Conservation (phyloP, 2,113 vertebrate species). For the Dipodomys stephensi region DNA sequence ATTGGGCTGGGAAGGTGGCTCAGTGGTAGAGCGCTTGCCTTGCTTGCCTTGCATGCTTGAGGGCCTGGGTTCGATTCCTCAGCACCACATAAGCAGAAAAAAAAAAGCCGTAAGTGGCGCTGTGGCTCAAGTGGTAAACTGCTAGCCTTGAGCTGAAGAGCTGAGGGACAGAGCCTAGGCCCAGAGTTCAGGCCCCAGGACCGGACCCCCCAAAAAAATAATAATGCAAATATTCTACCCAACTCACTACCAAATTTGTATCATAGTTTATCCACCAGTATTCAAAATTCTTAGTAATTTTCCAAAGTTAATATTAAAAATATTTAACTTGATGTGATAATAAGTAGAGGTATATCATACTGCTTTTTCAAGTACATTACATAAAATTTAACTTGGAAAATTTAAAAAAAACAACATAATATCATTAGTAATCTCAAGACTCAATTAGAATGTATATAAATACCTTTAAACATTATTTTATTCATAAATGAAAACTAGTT, state of each 20-base stretch:
- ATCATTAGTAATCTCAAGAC: fast-evolving
- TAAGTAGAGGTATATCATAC: neutral
- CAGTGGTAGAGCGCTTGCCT: no score
- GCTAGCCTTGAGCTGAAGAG: no score
- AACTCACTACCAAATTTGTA: neutral
- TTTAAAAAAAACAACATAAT: neutral
- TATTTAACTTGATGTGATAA: neutral
- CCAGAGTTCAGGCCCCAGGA: no score
- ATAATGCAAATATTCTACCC: neutral
- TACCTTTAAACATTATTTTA: neutral
- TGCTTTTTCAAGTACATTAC: neutral
- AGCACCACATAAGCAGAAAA: no score
- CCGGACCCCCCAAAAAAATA: no score
- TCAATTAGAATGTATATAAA: neutral
- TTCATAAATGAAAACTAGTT: no score
- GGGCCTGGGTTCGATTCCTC: no score
- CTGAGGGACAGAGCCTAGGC: no score
- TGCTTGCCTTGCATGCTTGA: no score
- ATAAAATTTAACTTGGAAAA: neutral
- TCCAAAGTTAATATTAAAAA: neutral
- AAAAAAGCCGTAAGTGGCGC: no score
- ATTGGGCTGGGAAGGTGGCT: no score
- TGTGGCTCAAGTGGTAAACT: no score
- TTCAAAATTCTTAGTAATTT: neutral
- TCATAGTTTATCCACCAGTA: neutral